Evolutionary conservation across 2,797 vertebrate species (phyloP), one percentile per base, ranked within the genome.

Genomic region (Falco rusticolus): DNA sequence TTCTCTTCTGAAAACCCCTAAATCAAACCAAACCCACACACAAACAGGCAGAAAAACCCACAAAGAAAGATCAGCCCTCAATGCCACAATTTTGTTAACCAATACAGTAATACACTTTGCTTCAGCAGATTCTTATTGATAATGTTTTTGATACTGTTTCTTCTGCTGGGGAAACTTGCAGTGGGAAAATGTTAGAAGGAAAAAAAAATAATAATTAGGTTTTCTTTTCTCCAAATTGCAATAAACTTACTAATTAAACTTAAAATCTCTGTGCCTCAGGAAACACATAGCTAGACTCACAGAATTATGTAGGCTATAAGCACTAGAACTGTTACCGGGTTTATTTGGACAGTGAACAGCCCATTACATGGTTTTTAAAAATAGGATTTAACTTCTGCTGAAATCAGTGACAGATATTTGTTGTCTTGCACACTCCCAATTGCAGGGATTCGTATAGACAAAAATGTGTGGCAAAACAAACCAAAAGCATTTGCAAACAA

Each of bases 121-220:
- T 81, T 70, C 15, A 41, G 16, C 28, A 78, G 45, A 19, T 61
- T 59, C 19, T 57, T 69, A 48, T 11, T 37, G 37, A 39, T 41
- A 61, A 6, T 41, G 29, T 4, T 88, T 86, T 71, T n/a, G 4
- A 64, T 54, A 8, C 5, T 17, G 1, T 63, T 85, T 87, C 21
- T 60, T 69, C 17, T 41, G 10, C 61, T 71, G 11, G 66, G 26
- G 74, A 81, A 70, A 65, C 0, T 53, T 79, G 54, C 15, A 60
- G 4, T 0, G 1, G 5, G 2, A 28, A 61, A 66, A 51, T n/a
- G 5, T 3, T 37, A 41, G 24, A 48, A 10, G 1, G 1, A 8
- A 16, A 7, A 4, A 4, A 4, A 33, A 31, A 34, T n/a, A 31
- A 43, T 31, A 8, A 4, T 31, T n/a, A 13, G 1, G 8, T 21